Base-by-base conservation (phyloP, 2,113 vertebrate species). In the Cyprinodon variegatus region DNA sequence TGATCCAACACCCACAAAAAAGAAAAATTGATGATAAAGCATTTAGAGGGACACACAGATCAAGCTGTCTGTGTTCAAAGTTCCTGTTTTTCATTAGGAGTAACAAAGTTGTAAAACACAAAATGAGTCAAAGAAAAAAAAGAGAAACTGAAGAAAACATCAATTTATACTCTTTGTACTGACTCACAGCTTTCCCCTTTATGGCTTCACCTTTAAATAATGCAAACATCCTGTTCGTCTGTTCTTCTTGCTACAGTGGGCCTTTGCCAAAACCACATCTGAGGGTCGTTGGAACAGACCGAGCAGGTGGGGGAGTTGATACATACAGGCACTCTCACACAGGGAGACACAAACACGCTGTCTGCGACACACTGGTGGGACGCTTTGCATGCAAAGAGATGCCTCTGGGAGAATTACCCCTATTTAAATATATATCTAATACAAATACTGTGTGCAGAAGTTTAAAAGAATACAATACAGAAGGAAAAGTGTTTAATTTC, bases 391-490 rank as follows among this genome's bases (percentile, higher is more conserved):
- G 89, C 73, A 62, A 90, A 83, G 79, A 59, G 38, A 65, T 67
- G 78, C 63, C 65, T 76, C 79, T 62, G 46, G 73, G 69, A 65
- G 68, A 77, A 77, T 3, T 83, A 77, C 50, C 64, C 36, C 53
- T 93, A 93, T 94, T 92, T 91, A 88, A 82, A 77, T 64, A 69
- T 73, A 68, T 22, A 74, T 88, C 88, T 91, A 93, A 93, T 92
- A 92, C 91, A 68, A 94, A 92, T 93, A 93, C 92, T 93, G 88
- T 46, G 79, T 72, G 61, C 13, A 43, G 62, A 59, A 65, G 40
- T 68, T 61, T 0, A 8, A 50, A 48, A 73, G 43, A 76, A 40
- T 70, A 38, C 67, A 57, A 63, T 69, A 67, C 17, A 22, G 10
- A 0, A 41, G 59, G 13, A 59, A n/a, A 41, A 60, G 17, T 57